phyloP scores from a whole-genome alignment of 2,888 invertebrate species.

The Lymantria monacha region DNA sequence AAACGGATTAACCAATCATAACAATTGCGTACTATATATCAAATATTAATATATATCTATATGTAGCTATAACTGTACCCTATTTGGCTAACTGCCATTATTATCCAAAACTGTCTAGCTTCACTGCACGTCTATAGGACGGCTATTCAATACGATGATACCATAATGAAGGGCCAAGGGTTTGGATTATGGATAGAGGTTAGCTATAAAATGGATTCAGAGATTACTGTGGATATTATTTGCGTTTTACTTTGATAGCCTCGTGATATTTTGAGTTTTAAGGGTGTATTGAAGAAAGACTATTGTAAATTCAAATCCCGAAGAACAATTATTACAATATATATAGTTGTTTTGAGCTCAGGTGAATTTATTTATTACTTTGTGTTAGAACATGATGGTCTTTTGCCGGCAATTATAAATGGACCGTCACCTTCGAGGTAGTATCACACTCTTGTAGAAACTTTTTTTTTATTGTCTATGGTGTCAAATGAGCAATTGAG shows the following conservation, averaged over 20 bases:
- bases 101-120: constrained; percentile 24
- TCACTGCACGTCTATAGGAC: constrained; percentile 19
- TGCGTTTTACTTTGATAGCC: neutral
- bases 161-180: constrained; percentile 23
- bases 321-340: no score
- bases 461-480: no score
- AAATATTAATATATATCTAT: neutral
- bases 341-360: no score
- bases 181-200: neutral
- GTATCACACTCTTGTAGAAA: no score
- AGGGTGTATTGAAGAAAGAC: no score
- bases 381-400: no score
- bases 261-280: neutral
- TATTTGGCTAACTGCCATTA: constrained; percentile 37
- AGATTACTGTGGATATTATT: neutral
- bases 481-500: no score
- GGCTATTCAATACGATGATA: constrained; percentile 33
- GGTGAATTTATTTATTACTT: no score
- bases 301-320: no score
- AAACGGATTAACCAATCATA: no score
- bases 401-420: no score
- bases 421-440: no score
- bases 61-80: constrained; percentile 1
- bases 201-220: neutral
- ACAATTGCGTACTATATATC: neutral